A percentile compares a stretch with the other conserved stretches of the same genome.
phyloP scores from a whole-genome alignment of 2,888 invertebrate genomes.

The Argynnis bischoffii region DNA sequence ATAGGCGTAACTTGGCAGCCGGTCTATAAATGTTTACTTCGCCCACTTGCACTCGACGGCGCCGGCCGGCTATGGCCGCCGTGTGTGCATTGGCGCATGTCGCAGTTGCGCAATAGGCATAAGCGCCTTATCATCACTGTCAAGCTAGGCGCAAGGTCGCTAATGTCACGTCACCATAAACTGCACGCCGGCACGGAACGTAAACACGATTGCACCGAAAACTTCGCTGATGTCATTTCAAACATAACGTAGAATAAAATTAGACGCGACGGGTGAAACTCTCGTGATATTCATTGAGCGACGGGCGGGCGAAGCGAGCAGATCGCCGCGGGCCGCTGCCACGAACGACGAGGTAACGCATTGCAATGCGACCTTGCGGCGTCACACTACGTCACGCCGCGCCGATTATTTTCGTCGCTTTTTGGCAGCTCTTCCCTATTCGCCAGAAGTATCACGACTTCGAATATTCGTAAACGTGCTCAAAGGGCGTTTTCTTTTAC shows the following conservation, averaged over 20 bases:
- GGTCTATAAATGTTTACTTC: slow-evolving; percentile 52
- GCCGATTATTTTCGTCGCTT: slow-evolving; percentile 78
- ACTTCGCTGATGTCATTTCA: slow-evolving; percentile 78
- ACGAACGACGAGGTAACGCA: slow-evolving; percentile 72
- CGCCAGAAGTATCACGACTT: slow-evolving; percentile 53
- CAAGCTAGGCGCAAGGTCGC: slow-evolving; percentile 42
- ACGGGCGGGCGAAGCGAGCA: slow-evolving; percentile 78
- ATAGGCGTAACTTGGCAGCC: slow-evolving; percentile 46
- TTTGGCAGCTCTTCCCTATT: slow-evolving; percentile 71
- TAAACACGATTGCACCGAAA: slow-evolving; percentile 77
- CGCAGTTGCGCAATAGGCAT: slow-evolving; percentile 48
- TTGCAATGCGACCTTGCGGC: slow-evolving; percentile 68
- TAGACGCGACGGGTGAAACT: slow-evolving; percentile 72
- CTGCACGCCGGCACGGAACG: slow-evolving; percentile 65
- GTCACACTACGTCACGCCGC: slow-evolving; percentile 73
- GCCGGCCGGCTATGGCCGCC: slow-evolving; percentile 51
- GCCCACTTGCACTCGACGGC: slow-evolving; percentile 42
- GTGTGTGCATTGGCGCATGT: slow-evolving; percentile 43
- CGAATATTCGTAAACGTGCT: slow-evolving; percentile 49
- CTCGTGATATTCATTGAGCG: slow-evolving; percentile 77
- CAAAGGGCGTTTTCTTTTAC: slow-evolving; percentile 60
- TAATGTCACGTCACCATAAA: slow-evolving; percentile 57
- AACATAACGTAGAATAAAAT: slow-evolving; percentile 76
- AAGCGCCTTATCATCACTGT: slow-evolving; percentile 37
- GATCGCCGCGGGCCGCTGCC: slow-evolving; percentile 74